These are phyloP conservation scores for Megastigmus dorsalis DNA, from an alignment of 2,888 invertebrate genomes.

Conservation along the genomic window DNA sequence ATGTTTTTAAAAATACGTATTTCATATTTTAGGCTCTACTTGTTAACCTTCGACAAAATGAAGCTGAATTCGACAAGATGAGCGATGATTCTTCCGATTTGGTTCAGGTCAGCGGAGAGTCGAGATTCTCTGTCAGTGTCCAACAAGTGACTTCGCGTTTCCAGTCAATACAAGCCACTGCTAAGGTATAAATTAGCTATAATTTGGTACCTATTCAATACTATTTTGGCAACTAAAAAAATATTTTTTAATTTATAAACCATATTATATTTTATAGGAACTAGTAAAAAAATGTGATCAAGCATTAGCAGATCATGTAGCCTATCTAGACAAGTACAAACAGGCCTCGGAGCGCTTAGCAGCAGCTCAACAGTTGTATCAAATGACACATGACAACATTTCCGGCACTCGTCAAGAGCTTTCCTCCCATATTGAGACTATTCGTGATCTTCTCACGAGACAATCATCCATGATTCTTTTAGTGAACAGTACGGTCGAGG, in stretches of 20 bases:
- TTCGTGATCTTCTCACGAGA: slow-evolving; percentile 85
- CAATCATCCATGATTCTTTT: slow-evolving; percentile 84
- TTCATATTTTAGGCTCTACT: slow-evolving; percentile 81
- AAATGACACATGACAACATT: slow-evolving; percentile 79
- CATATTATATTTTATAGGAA: slow-evolving; percentile 77
- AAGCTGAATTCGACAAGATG: slow-evolving; percentile 90
- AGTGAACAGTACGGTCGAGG: slow-evolving; percentile 89
- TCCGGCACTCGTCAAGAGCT: slow-evolving; percentile 81
- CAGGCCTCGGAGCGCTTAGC: slow-evolving; percentile 89
- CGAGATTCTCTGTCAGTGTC: slow-evolving; percentile 89
- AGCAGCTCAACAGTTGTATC: slow-evolving; percentile 83
- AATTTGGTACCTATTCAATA: background rate
- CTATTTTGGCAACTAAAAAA: background rate
- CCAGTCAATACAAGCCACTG: slow-evolving; percentile 91
- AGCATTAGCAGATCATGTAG: slow-evolving; percentile 86
- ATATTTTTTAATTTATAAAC: background rate
- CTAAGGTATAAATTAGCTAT: slow-evolving; percentile 77
- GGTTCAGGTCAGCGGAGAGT: slow-evolving; percentile 89
- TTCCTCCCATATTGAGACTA: slow-evolving; percentile 80
- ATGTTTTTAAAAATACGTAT: background rate
- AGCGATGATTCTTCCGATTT: slow-evolving; percentile 90
- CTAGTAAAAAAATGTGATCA: slow-evolving; percentile 94
- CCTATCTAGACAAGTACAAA: slow-evolving; percentile 88
- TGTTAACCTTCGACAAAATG: slow-evolving; percentile 86
- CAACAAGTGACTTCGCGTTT: slow-evolving; percentile 93